Evolutionary conservation across 1,140 invertebrate genomes (phyloP).

Genomic region (Pseudoatta argentina): DNA sequence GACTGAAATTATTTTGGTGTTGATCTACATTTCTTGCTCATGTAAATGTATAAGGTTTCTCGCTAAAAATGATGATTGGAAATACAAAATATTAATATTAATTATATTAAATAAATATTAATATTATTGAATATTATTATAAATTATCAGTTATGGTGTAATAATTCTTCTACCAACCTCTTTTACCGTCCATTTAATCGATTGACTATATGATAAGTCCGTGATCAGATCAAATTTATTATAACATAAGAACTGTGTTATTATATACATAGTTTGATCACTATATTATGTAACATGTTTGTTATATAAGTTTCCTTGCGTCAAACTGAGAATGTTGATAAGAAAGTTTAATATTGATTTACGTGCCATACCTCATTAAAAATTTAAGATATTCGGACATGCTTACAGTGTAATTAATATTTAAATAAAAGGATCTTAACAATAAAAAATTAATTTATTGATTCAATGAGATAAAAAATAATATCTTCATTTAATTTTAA

Average conservation of each 20-base stretch:
- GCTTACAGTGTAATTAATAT: not conserved
- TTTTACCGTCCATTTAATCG: not conserved
- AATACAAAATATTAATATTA: not conserved
- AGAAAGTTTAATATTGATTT: slow-evolving; percentile 18
- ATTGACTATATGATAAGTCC: not conserved
- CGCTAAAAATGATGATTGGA: not conserved
- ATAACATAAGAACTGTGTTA: not conserved
- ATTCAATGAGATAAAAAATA: not conserved
- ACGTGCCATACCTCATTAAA: not conserved
- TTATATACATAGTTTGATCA: not conserved
- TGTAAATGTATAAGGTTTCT: not conserved
- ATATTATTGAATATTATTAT: too few species aligned
- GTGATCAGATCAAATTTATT: not conserved
- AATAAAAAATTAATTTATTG: not conserved
- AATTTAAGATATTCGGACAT: not conserved
- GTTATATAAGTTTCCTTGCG: not conserved
- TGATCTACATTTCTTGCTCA: slow-evolving; percentile 22
- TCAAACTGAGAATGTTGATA: not conserved
- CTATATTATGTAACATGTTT: slow-evolving; percentile 4
- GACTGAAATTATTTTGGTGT: slow-evolving; percentile 1
- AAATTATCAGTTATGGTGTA: slow-evolving; percentile 36
- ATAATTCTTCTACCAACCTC: not conserved
- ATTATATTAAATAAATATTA: too few species aligned
- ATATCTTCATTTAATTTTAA: not conserved
- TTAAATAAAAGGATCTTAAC: not conserved